These are phyloP conservation scores for Podarcis lilfordi DNA, from an alignment of 2,797 vertebrate genomes.

Conservation along the genomic window DNA sequence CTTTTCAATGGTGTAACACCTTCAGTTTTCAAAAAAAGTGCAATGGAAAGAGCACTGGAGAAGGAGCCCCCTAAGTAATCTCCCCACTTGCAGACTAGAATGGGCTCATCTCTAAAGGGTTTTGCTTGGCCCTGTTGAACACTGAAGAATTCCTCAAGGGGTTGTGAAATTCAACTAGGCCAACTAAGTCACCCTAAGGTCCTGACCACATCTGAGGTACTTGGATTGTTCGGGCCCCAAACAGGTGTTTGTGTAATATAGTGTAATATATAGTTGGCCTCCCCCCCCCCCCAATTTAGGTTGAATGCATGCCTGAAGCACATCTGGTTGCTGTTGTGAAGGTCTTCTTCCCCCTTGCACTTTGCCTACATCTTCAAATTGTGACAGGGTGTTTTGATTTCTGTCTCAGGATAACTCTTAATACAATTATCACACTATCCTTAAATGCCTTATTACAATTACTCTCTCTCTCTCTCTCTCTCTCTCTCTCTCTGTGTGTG, in stretches of 20 bases:
- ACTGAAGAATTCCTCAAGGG: not conserved
- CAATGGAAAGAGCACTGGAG: not conserved
- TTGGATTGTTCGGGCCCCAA: not conserved
- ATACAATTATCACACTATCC: not conserved
- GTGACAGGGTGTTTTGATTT: not conserved
- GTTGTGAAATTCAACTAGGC: not conserved
- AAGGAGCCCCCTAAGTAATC: too few species aligned
- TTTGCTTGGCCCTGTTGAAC: not conserved
- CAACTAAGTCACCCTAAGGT: not conserved
- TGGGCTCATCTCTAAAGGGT: not conserved
- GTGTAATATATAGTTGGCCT: not conserved
- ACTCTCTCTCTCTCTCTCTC: too few species aligned
- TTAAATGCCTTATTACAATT: not conserved
- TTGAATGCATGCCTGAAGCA: not conserved
- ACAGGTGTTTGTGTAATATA: not conserved
- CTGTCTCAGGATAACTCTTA: not conserved
- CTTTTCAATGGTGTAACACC: too few species aligned
- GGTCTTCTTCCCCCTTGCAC: not conserved
- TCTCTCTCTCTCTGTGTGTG: too few species aligned
- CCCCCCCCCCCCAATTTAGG: not conserved
- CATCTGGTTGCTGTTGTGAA: not conserved
- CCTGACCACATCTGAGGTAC: not conserved
- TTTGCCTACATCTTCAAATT: not conserved
- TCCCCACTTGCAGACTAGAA: not conserved
- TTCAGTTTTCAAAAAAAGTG: not conserved